Evolutionary conservation across 2,797 vertebrate species (phyloP), one percentile per base, ranked within the genome.

Genomic region (Cyprinodon diabolis): DNA sequence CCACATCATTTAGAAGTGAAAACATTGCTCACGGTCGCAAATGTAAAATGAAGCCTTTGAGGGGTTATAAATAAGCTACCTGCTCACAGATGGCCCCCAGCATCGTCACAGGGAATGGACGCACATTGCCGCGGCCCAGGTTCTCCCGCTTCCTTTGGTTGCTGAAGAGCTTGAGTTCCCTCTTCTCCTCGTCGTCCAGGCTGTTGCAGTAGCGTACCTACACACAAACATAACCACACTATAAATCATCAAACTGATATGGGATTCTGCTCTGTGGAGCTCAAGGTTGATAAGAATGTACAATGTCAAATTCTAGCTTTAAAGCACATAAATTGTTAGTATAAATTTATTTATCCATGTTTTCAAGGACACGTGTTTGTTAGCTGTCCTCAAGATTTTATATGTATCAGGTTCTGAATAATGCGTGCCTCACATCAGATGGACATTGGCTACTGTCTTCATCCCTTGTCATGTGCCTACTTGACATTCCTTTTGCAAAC

Each of bases 121-220:
- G 94, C 69, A 99, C 97, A 0, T 96, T 99, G 75, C 98, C 98
- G 4, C 98, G 94, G 65, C 98, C 98, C 89, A 99, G 86, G 82
- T 98, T 99, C 88, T 99, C 98, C 3, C 97, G 94, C 78, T 99
- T 99, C 74, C 98, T 95, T 83, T 99, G 98, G 91, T 95, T 97
- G 84, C 98, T 99, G 94, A 99, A 99, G 71, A 99, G 96, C 89
- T 99, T 99, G 71, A 99, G 96, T 86, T 99, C 98, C 73, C 97
- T 93, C 90, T 98, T 99, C 89, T 99, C 98, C 70, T 99, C 98
- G 4, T 99, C 97, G 15, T 99, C 98, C 94, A 99, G 87, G 0
- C 96, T 94, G 88, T 97, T 98, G 85, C 98, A 99, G 67, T 99
- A 99, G 57, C 97, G 97, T 3, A 99, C 96, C 98, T 99, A 78